Evolutionary conservation across 1,140 invertebrate genomes (phyloP).

Genomic region (Ericerus pela): DNA sequence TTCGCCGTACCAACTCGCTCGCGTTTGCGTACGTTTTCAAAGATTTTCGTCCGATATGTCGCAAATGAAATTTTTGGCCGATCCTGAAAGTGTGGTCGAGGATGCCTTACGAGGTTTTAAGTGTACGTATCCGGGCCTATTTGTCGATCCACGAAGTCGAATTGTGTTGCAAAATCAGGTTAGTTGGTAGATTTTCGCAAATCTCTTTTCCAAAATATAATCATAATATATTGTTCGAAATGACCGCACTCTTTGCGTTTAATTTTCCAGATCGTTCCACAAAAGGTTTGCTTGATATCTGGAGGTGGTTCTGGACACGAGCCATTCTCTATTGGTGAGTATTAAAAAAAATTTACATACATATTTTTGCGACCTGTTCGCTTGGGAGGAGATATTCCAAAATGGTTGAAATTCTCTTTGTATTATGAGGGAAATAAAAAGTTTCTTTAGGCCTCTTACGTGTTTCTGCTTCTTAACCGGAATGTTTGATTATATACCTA

Average conservation of each 20-base stretch:
- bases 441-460: too few relatives aligned
- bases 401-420: neutral
- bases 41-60: too few relatives aligned
- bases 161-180: conserved; percentile 41
- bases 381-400: neutral
- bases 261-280: conserved; percentile 35
- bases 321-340: conserved; percentile 53
- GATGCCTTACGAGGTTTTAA: conserved; percentile 51
- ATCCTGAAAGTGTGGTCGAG: conserved; percentile 44
- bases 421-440: too few relatives aligned
- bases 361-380: too few relatives aligned
- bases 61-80: conserved; percentile 44
- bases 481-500: too few relatives aligned
- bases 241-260: conserved; percentile 3
- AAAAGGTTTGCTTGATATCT: conserved; percentile 52
- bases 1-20: too few relatives aligned
- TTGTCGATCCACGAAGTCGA: conserved; percentile 40
- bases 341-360: neutral
- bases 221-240: conserved; percentile 11
- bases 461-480: too few relatives aligned
- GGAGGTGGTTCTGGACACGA: conserved; percentile 80
- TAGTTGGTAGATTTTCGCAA: conserved; percentile 21
- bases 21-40: too few relatives aligned
- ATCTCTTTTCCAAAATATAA: neutral
- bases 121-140: conserved; percentile 41